Percentiles rank a stretch among this genome's conserved stretches.
These are phyloP conservation scores for Bothrops jararaca DNA, from an alignment of 2,113 vertebrate species.

Conservation along the genomic window DNA sequence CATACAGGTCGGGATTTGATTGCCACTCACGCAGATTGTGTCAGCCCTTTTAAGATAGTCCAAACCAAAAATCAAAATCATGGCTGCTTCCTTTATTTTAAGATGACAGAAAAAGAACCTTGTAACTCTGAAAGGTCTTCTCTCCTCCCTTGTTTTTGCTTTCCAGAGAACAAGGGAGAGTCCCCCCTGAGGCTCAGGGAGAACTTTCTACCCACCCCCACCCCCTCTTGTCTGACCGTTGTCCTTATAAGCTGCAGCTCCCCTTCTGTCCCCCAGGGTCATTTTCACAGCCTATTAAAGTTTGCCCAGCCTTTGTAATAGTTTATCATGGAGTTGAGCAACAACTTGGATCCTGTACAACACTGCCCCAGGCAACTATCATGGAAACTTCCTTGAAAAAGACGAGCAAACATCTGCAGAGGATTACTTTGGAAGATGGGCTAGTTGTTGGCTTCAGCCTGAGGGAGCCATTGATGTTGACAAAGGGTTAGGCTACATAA, in stretches of 20 bases:
- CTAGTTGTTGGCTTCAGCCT: not conserved
- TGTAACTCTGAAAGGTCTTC: not conserved
- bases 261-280: not conserved
- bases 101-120: not conserved
- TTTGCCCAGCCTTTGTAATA: not conserved
- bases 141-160: not conserved
- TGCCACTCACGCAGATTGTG: not conserved
- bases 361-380: not conserved
- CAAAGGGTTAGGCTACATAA: not conserved
- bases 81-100: not conserved
- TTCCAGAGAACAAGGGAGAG: not conserved
- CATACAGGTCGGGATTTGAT: not conserved
- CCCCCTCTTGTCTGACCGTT: not conserved
- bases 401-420: not conserved
- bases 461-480: not conserved
- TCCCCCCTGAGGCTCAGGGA: not conserved
- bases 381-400: not conserved
- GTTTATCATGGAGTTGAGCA: not conserved
- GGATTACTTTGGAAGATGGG: not conserved
- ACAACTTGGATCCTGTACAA: not conserved
- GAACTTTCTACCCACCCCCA: not conserved
- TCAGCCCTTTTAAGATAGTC: not conserved
- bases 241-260: not conserved
- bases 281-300: not conserved
- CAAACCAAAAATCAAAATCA: not conserved